A percentile compares a stretch with the other conserved stretches of the same genome.
phyloP scores from a whole-genome alignment of 1,140 invertebrate genomes.

The Ruditapes philippinarum region DNA sequence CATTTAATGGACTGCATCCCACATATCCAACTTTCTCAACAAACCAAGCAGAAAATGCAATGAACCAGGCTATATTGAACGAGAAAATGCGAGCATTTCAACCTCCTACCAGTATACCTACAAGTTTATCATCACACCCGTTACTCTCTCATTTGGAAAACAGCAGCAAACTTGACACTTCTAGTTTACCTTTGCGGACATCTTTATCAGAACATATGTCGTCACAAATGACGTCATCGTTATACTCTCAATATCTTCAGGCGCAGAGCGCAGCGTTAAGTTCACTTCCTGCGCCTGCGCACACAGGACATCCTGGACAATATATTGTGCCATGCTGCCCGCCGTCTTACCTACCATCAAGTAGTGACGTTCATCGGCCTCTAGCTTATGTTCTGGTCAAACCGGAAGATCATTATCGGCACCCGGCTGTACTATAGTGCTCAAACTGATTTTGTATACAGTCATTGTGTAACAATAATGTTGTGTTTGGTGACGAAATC shows the following conservation, averaged over 20 bases:
- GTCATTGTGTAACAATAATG: background rate
- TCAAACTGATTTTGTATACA: background rate
- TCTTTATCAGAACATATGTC: slow-evolving; percentile 65
- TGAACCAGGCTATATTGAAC: slow-evolving; percentile 64
- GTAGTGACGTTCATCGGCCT: slow-evolving; percentile 81
- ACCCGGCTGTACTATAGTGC: slow-evolving; percentile 80
- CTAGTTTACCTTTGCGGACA: slow-evolving; percentile 61
- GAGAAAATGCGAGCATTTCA: slow-evolving; percentile 79
- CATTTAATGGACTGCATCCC: slow-evolving; percentile 85
- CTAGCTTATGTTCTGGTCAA: slow-evolving; percentile 85
- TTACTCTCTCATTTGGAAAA: slow-evolving; percentile 75
- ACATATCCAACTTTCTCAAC: slow-evolving; percentile 85
- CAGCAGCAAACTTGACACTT: slow-evolving; percentile 73
- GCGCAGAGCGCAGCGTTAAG: slow-evolving; percentile 76
- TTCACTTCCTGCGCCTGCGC: slow-evolving; percentile 79
- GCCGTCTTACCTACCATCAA: slow-evolving; percentile 80
- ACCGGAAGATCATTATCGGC: slow-evolving; percentile 84
- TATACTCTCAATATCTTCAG: slow-evolving; percentile 76
- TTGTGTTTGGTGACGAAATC: background rate
- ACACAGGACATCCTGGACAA: slow-evolving; percentile 80
- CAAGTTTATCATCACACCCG: slow-evolving; percentile 68
- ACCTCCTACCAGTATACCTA: slow-evolving; percentile 62
- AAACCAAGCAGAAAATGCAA: slow-evolving; percentile 65
- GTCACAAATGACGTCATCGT: slow-evolving; percentile 63
- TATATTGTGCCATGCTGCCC: slow-evolving; percentile 83